phyloP scores from a whole-genome alignment of 2,113 vertebrate species.

The Serilophus lunatus region DNA sequence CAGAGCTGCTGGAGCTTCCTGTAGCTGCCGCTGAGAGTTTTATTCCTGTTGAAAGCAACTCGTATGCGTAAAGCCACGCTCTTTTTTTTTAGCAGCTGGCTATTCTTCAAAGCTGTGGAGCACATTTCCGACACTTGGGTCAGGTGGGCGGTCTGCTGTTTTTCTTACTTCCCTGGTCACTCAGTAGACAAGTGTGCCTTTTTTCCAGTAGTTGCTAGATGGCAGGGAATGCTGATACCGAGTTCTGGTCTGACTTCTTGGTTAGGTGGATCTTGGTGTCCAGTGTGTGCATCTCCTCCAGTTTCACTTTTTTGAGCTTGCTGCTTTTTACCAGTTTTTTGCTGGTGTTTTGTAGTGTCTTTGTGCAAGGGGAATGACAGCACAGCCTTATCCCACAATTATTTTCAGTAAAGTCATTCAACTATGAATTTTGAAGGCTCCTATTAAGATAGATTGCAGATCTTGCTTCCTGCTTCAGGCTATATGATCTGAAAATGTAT shows the following conservation, averaged over 20 bases:
- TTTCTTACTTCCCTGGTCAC: not conserved
- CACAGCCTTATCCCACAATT: not conserved
- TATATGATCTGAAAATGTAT: not conserved
- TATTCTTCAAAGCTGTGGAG: not conserved
- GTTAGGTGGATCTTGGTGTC: not conserved
- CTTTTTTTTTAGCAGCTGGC: not conserved
- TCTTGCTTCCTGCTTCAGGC: not conserved
- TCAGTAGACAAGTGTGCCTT: not conserved
- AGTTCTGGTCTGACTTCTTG: not conserved
- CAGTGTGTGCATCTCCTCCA: not conserved
- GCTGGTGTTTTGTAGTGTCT: not conserved
- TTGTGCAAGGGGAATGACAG: not conserved
- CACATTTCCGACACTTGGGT: not conserved
- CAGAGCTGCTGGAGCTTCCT: not conserved
- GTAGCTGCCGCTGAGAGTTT: not conserved
- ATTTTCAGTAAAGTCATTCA: not conserved
- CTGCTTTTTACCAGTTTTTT: not conserved
- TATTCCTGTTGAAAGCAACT: not conserved
- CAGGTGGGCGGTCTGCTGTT: not conserved
- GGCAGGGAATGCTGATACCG: not conserved
- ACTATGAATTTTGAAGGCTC: not conserved
- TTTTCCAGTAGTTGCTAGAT: not conserved
- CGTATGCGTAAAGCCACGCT: rapidly evolving
- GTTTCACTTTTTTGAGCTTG: not conserved
- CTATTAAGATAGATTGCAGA: not conserved